Percentiles rank a stretch among this genome's conserved stretches.
phyloP scores from a whole-genome alignment of 2,888 invertebrate genomes.

The Drosophila niveifrons region DNA sequence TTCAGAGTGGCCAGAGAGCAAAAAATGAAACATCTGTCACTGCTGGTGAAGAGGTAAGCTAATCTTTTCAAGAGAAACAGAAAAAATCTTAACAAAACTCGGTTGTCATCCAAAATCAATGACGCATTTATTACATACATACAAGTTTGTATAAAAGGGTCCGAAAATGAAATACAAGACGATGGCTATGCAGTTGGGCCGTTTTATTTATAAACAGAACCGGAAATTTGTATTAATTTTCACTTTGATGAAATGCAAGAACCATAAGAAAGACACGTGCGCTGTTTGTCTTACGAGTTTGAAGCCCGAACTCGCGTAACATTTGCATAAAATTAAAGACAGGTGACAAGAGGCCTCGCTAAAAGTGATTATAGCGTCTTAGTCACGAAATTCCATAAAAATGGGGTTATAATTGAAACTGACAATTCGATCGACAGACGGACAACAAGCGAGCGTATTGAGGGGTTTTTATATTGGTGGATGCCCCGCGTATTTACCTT shows the following conservation, averaged over 20 bases:
- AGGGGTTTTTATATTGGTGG: slow-evolving; percentile 18
- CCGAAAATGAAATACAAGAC: slow-evolving; percentile 59
- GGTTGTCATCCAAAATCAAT: slow-evolving; percentile 47
- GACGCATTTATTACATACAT: slow-evolving; percentile 46
- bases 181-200: slow-evolving; percentile 42
- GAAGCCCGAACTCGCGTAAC: slow-evolving; percentile 59
- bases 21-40: slow-evolving; percentile 71
- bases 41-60: slow-evolving; percentile 65
- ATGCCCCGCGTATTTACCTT: slow-evolving; percentile 27
- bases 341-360: slow-evolving; percentile 20
- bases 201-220: slow-evolving; percentile 69
- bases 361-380: slow-evolving; percentile 53
- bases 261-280: slow-evolving; percentile 71
- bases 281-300: slow-evolving; percentile 54
- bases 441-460: slow-evolving; percentile 13
- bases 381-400: slow-evolving; percentile 71
- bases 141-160: slow-evolving; percentile 1
- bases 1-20: slow-evolving; percentile 54
- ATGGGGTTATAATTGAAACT: slow-evolving; percentile 39
- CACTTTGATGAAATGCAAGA: slow-evolving; percentile 78
- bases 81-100: slow-evolving; percentile 44
- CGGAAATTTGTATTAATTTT: slow-evolving; percentile 77
- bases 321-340: slow-evolving; percentile 72
- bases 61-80: slow-evolving; percentile 27
- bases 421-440: slow-evolving; percentile 22